Percentiles rank a stretch among this genome's conserved stretches.
phyloP scores from a whole-genome alignment of 2,888 invertebrate species.

The Lithosia quadra region DNA sequence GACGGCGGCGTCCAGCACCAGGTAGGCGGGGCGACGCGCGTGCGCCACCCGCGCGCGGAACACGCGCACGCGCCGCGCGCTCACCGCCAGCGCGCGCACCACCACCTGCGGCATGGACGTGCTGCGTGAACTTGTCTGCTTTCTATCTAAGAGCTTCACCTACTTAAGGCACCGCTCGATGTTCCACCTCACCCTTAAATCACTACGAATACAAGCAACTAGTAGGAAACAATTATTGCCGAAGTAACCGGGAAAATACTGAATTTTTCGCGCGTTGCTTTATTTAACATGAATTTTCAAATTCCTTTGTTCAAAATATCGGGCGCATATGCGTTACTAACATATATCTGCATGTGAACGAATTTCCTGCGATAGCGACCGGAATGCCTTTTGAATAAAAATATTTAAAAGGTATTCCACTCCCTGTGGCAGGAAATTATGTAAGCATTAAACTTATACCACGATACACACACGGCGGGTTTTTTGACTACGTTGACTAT shows the following conservation, averaged over 20 bases:
- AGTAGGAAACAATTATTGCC: background rate
- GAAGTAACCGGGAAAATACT: background rate
- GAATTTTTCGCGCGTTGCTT: no score
- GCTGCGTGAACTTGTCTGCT: no score
- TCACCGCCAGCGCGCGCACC: slow-evolving; percentile 61
- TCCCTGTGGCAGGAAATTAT: background rate
- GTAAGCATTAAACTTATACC: background rate
- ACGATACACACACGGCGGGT: background rate
- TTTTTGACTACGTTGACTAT: background rate
- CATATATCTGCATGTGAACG: background rate
- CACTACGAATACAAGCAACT: background rate
- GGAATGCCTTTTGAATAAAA: slow-evolving; percentile 1
- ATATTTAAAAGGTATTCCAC: background rate
- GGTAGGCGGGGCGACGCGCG: slow-evolving; percentile 62
- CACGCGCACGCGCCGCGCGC: slow-evolving; percentile 61
- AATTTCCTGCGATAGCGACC: background rate
- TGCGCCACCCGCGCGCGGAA: slow-evolving; percentile 54
- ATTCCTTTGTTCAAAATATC: background rate
- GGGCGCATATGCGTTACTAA: background rate
- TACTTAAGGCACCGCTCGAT: no score
- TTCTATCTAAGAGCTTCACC: no score
- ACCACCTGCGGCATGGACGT: no score
- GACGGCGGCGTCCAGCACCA: slow-evolving; percentile 68
- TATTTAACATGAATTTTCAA: background rate
- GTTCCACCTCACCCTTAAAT: background rate